Conservation (phyloP, 2,113 vertebrate genomes). For the Aspiorhynchus laticeps region DNA sequence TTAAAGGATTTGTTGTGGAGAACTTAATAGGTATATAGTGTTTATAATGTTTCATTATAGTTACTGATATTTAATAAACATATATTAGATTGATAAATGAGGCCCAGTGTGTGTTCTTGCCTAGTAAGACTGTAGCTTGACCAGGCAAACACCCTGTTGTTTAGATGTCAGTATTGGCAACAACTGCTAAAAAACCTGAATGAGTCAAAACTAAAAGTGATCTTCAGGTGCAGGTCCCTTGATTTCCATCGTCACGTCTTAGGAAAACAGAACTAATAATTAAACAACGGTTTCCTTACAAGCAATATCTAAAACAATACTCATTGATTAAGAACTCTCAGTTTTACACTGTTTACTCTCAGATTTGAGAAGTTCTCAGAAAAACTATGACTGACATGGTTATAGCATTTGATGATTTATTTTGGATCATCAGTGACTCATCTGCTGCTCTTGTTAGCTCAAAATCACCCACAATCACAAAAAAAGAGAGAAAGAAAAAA, state of each 20-base stretch:
- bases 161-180: not conserved
- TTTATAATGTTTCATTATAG: too few species aligned
- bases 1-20: too few species aligned
- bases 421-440: slow-evolving; percentile 52
- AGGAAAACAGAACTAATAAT: not conserved
- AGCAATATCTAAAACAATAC: not conserved
- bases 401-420: slow-evolving; percentile 33
- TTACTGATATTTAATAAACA: too few species aligned
- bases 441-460: slow-evolving; percentile 53
- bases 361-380: slow-evolving; percentile 25
- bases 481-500: not conserved
- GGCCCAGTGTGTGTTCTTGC: not conserved
- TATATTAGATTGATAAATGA: too few species aligned
- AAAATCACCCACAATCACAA: slow-evolving; percentile 45
- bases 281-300: not conserved
- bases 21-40: too few species aligned
- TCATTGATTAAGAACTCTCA: not conserved
- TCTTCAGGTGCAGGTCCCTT: not conserved
- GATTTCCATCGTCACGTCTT: not conserved
- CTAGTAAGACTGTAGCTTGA: not conserved
- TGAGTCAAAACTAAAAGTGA: not conserved
- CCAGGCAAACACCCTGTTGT: not conserved
- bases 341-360: not conserved
- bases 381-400: slow-evolving; percentile 12
- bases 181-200: not conserved